phyloP scores from a whole-genome alignment of 1,140 invertebrate genomes.

The Halictus rubicundus region DNA sequence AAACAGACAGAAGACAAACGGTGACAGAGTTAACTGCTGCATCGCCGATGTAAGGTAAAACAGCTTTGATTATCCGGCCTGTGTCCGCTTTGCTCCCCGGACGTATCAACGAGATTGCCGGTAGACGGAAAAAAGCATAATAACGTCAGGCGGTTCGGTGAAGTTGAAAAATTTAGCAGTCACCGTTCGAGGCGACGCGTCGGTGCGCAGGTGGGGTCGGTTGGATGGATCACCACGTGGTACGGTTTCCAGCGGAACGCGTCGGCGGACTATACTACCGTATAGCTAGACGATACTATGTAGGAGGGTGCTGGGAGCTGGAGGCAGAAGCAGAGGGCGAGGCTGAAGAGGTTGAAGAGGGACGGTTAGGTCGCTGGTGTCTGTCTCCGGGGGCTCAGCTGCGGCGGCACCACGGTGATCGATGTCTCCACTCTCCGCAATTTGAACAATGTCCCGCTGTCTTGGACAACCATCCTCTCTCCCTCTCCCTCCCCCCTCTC shows the following conservation, averaged over 20 bases:
- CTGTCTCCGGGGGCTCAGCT: conserved; percentile 74
- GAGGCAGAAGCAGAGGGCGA: conserved; percentile 25
- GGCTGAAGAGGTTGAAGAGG: conserved; percentile 49
- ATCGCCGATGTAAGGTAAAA: not conserved
- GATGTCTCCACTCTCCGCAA: conserved; percentile 77
- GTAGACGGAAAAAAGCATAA: conserved; percentile 5
- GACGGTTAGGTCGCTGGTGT: conserved; percentile 60
- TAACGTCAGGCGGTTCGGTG: not conserved
- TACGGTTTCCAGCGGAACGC: conserved; percentile 28
- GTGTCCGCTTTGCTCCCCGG: not conserved
- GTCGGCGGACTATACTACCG: conserved; percentile 1
- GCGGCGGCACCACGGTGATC: conserved; percentile 69
- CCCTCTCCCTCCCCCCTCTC: not conserved
- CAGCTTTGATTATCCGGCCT: not conserved
- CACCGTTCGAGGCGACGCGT: not conserved
- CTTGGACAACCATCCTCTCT: conserved; percentile 32
- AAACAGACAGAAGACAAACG: no score
- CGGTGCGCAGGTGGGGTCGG: not conserved
- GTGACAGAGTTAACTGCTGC: not conserved
- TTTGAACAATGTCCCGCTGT: conserved; percentile 77
- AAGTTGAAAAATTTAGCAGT: conserved; percentile 40
- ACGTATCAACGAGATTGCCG: conserved; percentile 8
- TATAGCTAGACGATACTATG: not conserved
- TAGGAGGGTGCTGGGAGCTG: not conserved
- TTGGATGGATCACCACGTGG: conserved; percentile 42